phyloP scores from a whole-genome alignment of 2,797 vertebrate genomes.

The Chaenodraco wilsoni region DNA sequence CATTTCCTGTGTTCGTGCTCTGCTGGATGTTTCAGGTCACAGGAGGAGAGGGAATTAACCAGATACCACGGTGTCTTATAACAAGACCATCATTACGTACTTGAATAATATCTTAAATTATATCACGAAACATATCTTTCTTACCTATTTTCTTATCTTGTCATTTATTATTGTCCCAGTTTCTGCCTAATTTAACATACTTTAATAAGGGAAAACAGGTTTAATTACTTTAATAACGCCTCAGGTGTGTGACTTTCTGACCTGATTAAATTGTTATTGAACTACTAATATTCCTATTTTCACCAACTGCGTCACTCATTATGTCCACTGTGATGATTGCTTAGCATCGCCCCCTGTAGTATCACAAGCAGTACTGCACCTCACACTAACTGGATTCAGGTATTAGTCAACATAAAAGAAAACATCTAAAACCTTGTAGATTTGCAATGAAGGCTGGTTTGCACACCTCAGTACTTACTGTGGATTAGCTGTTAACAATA shows the following conservation, averaged over 20 bases:
- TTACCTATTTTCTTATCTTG: constrained; percentile 11
- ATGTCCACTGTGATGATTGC: constrained; percentile 10
- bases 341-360: constrained; percentile 58
- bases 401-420: neutral
- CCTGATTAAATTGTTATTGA: constrained; percentile 59
- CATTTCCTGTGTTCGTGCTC: constrained; percentile 70
- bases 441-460: neutral
- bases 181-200: constrained; percentile 29
- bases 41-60: constrained; percentile 36
- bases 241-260: constrained; percentile 54
- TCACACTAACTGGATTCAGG: neutral
- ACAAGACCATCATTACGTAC: neutral
- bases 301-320: constrained; percentile 14
- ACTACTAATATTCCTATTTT: constrained; percentile 39
- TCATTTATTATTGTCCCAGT: constrained; percentile 30
- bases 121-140: neutral
- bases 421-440: neutral
- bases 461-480: neutral
- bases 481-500: neutral
- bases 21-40: constrained; percentile 48
- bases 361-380: constrained; percentile 34
- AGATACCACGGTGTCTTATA: constrained; percentile 2
- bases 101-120: neutral
- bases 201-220: constrained; percentile 45
- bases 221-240: constrained; percentile 60